Percentiles rank a stretch among this genome's conserved stretches.
These are phyloP conservation scores for Drosophila dives DNA, from an alignment of 2,888 invertebrate species.

Conservation along the genomic window DNA sequence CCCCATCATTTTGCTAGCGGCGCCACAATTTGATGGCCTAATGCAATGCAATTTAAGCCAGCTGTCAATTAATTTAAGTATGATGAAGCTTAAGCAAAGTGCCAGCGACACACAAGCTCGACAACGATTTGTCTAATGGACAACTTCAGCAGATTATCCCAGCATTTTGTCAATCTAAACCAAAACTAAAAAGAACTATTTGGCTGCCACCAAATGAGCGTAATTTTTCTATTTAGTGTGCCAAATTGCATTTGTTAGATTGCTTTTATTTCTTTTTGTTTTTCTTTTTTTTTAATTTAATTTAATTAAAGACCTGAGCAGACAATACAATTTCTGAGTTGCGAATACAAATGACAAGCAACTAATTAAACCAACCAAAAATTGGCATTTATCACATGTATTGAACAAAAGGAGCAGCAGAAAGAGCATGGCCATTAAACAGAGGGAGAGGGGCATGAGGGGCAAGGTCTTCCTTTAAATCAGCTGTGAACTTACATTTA, in stretches of 20 bases:
- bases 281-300: constrained; percentile 22
- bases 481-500: constrained; percentile 48
- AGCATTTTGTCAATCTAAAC: constrained; percentile 34
- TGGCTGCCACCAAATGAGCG: constrained; percentile 34
- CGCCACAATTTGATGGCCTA: constrained; percentile 30
- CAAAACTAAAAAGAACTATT: constrained; percentile 26
- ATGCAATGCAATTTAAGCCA: constrained; percentile 55
- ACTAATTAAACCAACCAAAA: constrained; percentile 49
- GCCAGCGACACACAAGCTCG: constrained; percentile 15
- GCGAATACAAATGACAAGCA: constrained; percentile 33
- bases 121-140: constrained; percentile 23
- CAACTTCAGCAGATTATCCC: constrained; percentile 32
- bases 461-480: constrained; percentile 34
- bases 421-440: not conserved
- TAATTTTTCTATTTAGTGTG: constrained; percentile 24
- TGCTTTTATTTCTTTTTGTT: not conserved
- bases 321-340: constrained; percentile 16
- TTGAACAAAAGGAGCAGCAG: constrained; percentile 34
- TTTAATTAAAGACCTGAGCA: constrained; percentile 29
- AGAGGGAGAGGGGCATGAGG: not conserved
- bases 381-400: constrained; percentile 47
- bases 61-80: constrained; percentile 63
- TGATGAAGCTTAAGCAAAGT: constrained; percentile 29
- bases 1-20: not conserved
- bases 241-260: constrained; percentile 40